phyloP scores from a whole-genome alignment of 2,888 invertebrate genomes.

The Isotomurus palustris region DNA sequence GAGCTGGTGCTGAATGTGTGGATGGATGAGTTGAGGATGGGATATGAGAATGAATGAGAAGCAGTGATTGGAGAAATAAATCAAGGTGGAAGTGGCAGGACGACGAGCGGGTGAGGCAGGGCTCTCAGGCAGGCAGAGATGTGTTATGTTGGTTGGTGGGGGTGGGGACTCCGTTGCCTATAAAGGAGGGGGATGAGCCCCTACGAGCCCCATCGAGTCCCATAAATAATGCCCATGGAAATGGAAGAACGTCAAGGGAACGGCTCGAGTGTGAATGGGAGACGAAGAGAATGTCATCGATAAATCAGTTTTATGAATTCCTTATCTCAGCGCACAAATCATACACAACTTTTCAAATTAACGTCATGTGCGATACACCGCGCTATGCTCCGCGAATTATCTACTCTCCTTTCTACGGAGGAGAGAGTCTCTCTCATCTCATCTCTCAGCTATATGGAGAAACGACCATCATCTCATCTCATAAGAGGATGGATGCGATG shows the following conservation, averaged over 20 bases:
- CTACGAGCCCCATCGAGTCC: slow-evolving; percentile 13
- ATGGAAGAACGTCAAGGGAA: slow-evolving; percentile 46
- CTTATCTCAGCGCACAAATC: slow-evolving; percentile 42
- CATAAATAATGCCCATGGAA: slow-evolving; percentile 47
- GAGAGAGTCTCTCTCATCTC: no score
- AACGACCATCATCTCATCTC: no score
- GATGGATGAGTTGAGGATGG: not conserved
- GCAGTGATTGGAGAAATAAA: slow-evolving; percentile 40
- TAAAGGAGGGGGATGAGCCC: slow-evolving; percentile 38
- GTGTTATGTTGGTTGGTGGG: slow-evolving; percentile 8
- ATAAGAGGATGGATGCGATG: no score
- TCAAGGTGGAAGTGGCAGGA: slow-evolving; percentile 33
- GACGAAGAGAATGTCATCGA: slow-evolving; percentile 45
- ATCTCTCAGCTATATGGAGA: no score
- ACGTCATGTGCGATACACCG: slow-evolving; percentile 44
- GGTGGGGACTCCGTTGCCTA: slow-evolving; percentile 34
- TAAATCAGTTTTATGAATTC: slow-evolving; percentile 46
- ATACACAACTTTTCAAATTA: slow-evolving; percentile 47
- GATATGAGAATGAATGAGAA: slow-evolving; percentile 22
- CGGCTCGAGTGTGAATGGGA: slow-evolving; percentile 45
- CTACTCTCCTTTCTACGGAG: no score
- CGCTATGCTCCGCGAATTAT: slow-evolving; percentile 7
- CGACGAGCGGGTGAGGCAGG: no score
- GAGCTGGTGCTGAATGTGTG: not conserved
- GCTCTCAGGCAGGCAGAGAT: not conserved